These are phyloP conservation scores for Leptoclinus maculatus DNA, from an alignment of 2,797 vertebrate genomes.

Conservation along the genomic window DNA sequence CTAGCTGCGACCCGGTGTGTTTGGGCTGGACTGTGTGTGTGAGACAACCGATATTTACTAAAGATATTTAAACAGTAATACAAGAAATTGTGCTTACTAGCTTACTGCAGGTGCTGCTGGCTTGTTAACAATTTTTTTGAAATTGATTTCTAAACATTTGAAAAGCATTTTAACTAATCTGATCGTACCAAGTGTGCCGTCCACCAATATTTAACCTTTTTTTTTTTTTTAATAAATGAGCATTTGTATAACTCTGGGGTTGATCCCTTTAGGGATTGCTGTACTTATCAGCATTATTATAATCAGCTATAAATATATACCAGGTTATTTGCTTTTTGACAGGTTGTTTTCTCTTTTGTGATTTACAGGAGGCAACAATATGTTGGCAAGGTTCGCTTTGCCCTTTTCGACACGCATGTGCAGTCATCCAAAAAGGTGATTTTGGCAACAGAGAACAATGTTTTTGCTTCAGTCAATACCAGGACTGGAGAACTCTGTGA, in stretches of 20 bases:
- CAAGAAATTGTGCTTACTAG: neutral
- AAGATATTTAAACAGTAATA: neutral
- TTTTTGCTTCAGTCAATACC: constrained; percentile 93
- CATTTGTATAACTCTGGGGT: neutral
- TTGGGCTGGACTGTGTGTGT: constrained; percentile 34
- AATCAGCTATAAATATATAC: neutral
- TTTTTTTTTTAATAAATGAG: neutral
- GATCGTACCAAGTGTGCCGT: neutral
- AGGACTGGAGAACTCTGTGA: constrained; percentile 94
- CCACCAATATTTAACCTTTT: neutral
- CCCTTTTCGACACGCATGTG: constrained; percentile 88
- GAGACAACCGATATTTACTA: constrained; percentile 3
- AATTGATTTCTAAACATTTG: neutral
- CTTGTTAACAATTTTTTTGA: neutral
- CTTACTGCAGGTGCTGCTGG: neutral
- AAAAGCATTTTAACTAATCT: neutral
- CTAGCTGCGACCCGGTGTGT: constrained; percentile 55
- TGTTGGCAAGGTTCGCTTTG: constrained; percentile 93
- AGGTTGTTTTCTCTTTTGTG: constrained; percentile 12
- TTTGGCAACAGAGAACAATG: constrained; percentile 93
- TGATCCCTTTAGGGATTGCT: neutral
- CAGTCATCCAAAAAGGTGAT: constrained; percentile 95
- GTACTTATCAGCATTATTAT: neutral
- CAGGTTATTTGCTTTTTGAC: neutral
- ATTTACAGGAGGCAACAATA: constrained; percentile 93